These are phyloP conservation scores for Drosophila anceps DNA, from an alignment of 2,888 invertebrate genomes.

Conservation along the genomic window DNA sequence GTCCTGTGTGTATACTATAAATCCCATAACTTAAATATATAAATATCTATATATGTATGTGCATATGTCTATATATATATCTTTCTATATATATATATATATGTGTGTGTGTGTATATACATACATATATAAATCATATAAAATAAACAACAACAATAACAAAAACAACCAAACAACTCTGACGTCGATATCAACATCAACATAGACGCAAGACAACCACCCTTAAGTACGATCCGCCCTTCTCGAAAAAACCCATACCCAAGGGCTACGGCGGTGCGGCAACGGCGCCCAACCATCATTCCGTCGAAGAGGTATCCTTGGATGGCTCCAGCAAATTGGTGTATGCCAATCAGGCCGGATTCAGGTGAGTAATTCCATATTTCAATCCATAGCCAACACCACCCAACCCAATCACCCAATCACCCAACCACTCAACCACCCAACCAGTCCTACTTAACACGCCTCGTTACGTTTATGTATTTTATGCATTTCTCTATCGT, in stretches of 20 bases:
- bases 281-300: conserved; percentile 89
- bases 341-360: conserved; percentile 89
- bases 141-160: conserved; percentile 56
- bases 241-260: conserved; percentile 92
- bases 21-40: conserved; percentile 36
- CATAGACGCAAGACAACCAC: conserved; percentile 94
- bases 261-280: conserved; percentile 89
- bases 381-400: neutral
- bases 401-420: neutral
- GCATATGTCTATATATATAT: conserved; percentile 46
- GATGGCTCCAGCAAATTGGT: conserved; percentile 94
- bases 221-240: conserved; percentile 95
- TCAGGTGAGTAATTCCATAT: conserved; percentile 87
- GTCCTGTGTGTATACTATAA: conserved; percentile 65
- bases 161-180: conserved; percentile 53
- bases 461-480: conserved; percentile 21
- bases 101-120: conserved; percentile 42
- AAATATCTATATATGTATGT: conserved; percentile 26
- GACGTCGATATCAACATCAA: conserved; percentile 54
- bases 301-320: conserved; percentile 92
- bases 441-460: conserved; percentile 7
- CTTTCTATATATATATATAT: conserved; percentile 23
- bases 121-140: conserved; percentile 66
- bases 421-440: neutral
- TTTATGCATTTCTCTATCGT: conserved; percentile 14